Percentiles rank a stretch among this genome's conserved stretches.
phyloP scores from a whole-genome alignment of 2,797 vertebrate species.

The Peromyscus melanophrys region DNA sequence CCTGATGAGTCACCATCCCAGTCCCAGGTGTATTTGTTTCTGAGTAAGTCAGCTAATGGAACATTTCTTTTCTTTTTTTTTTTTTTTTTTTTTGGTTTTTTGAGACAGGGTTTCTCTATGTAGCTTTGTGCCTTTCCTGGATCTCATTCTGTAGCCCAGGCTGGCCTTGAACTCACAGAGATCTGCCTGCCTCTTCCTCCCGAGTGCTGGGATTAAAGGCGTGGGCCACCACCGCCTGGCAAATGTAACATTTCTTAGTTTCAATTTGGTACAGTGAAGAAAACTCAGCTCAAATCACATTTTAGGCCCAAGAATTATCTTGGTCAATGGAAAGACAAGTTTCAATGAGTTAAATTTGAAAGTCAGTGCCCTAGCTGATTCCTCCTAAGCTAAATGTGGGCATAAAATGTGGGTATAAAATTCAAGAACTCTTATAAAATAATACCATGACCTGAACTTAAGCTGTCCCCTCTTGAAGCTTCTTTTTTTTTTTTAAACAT shows the following conservation, averaged over 20 bases:
- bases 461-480: conserved; percentile 63
- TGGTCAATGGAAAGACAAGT: conserved; percentile 58
- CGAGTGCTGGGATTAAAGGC: no score
- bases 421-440: conserved; percentile 73
- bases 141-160: no score
- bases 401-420: conserved; percentile 68
- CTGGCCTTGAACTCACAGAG: no score
- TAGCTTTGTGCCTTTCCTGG: no score
- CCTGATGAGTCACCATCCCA: neutral
- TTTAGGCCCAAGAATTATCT: conserved; percentile 59
- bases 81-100: no score
- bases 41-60: neutral
- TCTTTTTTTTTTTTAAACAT: conserved; percentile 11
- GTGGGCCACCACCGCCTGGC: no score
- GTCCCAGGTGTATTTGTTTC: neutral
- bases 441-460: conserved; percentile 63
- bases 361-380: conserved; percentile 68
- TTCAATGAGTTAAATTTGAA: conserved; percentile 38
- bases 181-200: no score
- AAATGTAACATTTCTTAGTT: neutral
- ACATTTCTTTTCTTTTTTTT: neutral
- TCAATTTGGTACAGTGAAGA: neutral
- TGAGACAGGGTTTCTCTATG: no score
- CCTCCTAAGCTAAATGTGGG: conserved; percentile 46
- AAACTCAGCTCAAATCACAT: neutral